Base-by-base conservation (phyloP, 2,113 vertebrate species). In the Aplodontia rufa region DNA sequence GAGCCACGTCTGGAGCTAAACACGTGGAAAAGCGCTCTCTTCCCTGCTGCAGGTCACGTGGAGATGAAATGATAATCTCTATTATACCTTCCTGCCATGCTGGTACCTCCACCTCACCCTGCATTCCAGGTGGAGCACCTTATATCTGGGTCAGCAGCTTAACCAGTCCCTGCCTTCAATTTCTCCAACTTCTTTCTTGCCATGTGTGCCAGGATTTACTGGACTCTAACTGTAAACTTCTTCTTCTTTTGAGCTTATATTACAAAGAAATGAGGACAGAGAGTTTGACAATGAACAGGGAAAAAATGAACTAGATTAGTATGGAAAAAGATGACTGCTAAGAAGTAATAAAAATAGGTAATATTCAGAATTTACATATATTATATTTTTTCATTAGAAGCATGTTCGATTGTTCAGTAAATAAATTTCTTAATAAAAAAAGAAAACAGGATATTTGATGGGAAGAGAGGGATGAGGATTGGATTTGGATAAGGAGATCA, bases 71-170 rank as follows among this genome's bases (percentile, higher is more conserved):
- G 69, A 11, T 62, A 79, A 42, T 87, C 53, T 86, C 80, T 69
- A 45, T 95, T 81, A 72, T 76, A 75, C 62, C 78, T 88, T 11
- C 95, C 79, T 90, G 90, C 80, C 94, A 72, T 30, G 68, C 71
- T 62, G 72, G 28, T 45, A 14, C 60, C 89, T 96, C 83, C 90
- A 55, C 83, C 82, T 51, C 76, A 69, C 20, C 82, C 83, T 72
- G 47, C 80, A 87, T 96, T 83, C 72, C 32, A 89, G 90, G 62
- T 42, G 60, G 71, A 82, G 85, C 60, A 35, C 40, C 58, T 87
- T 55, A 66, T 94, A 92, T 90, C 80, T 94, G 92, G 87, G 93
- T 96, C 95, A 97, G 28, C 42, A 11, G 14, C 64, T 89, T 68
- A 94, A 35, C 68, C 87, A 76, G 28, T 47, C 69, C 68, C 82